phyloP scores from a whole-genome alignment of 2,888 invertebrate genomes.

The Eupeodes luniger region DNA sequence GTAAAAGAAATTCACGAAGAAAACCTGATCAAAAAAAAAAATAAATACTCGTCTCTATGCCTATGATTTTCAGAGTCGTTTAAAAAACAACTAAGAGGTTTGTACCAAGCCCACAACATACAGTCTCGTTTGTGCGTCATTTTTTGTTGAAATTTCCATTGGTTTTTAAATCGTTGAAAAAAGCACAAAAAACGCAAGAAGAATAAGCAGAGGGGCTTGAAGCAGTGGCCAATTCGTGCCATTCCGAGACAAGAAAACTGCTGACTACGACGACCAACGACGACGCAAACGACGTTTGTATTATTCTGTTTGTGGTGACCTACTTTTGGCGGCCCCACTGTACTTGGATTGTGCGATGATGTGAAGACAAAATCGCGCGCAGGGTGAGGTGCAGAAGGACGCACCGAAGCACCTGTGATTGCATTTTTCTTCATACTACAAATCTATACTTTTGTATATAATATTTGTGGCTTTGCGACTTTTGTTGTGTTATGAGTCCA shows the following conservation, averaged over 20 bases:
- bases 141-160: neutral
- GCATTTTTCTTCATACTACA: constrained; percentile 55
- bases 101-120: neutral
- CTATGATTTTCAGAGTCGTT: neutral
- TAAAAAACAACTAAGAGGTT: neutral
- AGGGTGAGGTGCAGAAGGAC: constrained; percentile 63
- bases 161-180: neutral
- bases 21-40: constrained; percentile 15
- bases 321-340: constrained; percentile 68
- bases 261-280: constrained; percentile 31
- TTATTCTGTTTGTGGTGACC: constrained; percentile 59
- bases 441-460: neutral
- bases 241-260: constrained; percentile 63
- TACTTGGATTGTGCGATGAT: constrained; percentile 19
- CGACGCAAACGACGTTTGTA: constrained; percentile 22
- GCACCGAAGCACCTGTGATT: constrained; percentile 35
- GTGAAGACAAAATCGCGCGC: constrained; percentile 10
- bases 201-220: neutral
- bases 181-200: neutral
- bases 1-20: constrained; percentile 28
- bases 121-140: constrained; percentile 16
- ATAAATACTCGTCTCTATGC: neutral
- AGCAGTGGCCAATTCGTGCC: constrained; percentile 27
- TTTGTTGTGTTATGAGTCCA: constrained; percentile 33
- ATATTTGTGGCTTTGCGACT: neutral